Base-by-base conservation (phyloP, 2,888 invertebrate species). In the Notocelia uddmanniana region DNA sequence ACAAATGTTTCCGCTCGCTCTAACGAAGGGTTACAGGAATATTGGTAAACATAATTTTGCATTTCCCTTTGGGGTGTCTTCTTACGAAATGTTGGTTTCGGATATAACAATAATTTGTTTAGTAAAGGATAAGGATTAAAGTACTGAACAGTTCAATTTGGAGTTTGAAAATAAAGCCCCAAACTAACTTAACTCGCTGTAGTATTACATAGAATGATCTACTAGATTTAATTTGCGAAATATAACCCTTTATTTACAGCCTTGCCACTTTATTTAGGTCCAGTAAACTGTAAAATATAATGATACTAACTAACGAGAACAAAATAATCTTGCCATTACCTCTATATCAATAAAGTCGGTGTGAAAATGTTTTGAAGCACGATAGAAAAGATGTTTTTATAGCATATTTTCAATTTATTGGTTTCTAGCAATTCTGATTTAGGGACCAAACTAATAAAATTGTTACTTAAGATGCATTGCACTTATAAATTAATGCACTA, bases 1-100 rank as follows among this genome's bases (percentile, higher is more conserved):
- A 72, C 72, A 72, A 55, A 31, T 68, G 72, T 68, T 72, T 72
- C 72, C 72, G 72, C 26, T 54, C 62, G 48, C 54, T 66, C 41
- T 57, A n/a, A 23, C 11, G 57, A 68, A 68, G 60, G 60, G 57
- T 68, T 72, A 34, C 23, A 63, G 34, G 45, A 45, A 55, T 67
- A 45, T 6, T 45, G 41, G 37, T 52, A 52, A 55, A 54, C 66
- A 48, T 71, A 59, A 67, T 67, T 57, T 63, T 52, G 66, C 66
- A 71, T 59, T 66, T 67, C 26, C 37, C 52, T 19, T 13, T 13
- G n/a, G 23, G 10, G 15, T 59, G 1, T 54, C 3, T 52, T 54
- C 19, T 54, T 54, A 13, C 5, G 15, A 23, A 54, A 23, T 54
- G 21, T 13, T 41, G 18, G 13, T 19, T 59, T 41, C 15, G 6